phyloP scores from a whole-genome alignment of 92 coral and sea anemone species.

The Bergia sp. region DNA sequence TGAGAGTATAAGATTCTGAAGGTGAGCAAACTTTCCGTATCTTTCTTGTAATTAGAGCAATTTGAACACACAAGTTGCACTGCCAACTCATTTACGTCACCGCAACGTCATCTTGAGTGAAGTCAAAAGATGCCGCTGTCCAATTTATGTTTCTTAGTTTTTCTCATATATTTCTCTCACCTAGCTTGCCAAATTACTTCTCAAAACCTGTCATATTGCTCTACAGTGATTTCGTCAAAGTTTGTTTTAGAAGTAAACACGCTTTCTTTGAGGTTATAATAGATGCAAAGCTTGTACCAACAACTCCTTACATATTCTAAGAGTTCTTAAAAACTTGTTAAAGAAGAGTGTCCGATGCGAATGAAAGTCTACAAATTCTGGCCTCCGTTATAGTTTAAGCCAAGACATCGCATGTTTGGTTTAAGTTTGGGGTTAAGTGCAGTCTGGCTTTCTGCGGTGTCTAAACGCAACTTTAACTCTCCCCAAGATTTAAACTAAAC shows the following conservation, averaged over 20 bases:
- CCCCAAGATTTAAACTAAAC: background rate
- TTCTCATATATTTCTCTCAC: slow-evolving; percentile 29
- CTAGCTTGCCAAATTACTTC: slow-evolving; percentile 30
- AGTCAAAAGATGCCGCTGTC: slow-evolving; percentile 60
- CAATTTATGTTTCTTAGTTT: slow-evolving; percentile 52
- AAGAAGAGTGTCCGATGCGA: background rate
- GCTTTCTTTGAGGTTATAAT: slow-evolving; percentile 34
- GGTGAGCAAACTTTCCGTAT: slow-evolving; percentile 26
- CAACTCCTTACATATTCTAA: background rate
- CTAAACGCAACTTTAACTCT: background rate
- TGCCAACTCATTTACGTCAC: slow-evolving; percentile 52
- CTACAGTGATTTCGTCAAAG: slow-evolving; percentile 36
- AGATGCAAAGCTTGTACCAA: slow-evolving; percentile 1
- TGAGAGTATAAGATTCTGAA: background rate
- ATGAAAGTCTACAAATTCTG: background rate
- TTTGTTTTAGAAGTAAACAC: slow-evolving; percentile 46
- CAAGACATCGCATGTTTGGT: background rate
- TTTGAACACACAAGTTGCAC: slow-evolving; percentile 13
- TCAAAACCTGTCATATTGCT: slow-evolving; percentile 42
- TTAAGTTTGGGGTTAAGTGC: background rate
- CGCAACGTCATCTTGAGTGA: slow-evolving; percentile 33
- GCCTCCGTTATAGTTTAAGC: background rate
- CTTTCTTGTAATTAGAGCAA: slow-evolving; percentile 45
- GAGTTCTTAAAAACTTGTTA: background rate
- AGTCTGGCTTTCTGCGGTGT: background rate